These are phyloP conservation scores for Pangasius macronema DNA, from an alignment of 2,797 vertebrate species.

Conservation along the genomic window DNA sequence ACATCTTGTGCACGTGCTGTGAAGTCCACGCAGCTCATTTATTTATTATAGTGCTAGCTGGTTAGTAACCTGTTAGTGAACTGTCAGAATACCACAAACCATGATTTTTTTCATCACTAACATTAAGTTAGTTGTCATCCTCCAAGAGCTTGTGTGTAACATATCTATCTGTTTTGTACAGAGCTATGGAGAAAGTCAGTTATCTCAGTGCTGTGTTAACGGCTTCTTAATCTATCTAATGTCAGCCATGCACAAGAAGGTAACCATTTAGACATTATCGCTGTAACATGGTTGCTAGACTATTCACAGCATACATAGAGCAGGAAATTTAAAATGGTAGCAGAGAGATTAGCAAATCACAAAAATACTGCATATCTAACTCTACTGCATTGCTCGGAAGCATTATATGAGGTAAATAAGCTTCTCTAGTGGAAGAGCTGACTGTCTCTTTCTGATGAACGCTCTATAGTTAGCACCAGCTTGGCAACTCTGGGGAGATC, in stretches of 20 bases:
- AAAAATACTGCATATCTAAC: not conserved
- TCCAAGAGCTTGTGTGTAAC: not conserved
- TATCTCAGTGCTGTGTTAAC: not conserved
- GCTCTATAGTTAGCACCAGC: constrained; percentile 18
- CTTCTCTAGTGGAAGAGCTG: not conserved
- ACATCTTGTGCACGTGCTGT: not conserved
- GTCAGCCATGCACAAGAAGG: not conserved
- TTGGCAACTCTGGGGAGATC: constrained; percentile 27
- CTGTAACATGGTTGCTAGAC: not conserved
- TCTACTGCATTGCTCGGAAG: not conserved
- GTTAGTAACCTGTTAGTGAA: not conserved
- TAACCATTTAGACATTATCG: not conserved
- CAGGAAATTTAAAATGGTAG: not conserved
- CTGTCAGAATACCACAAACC: not conserved
- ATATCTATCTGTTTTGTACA: not conserved
- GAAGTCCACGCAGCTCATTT: not conserved
- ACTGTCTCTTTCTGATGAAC: not conserved
- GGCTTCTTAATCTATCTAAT: not conserved
- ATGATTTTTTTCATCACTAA: not conserved
- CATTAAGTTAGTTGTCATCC: not conserved
- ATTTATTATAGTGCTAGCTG: too few relatives aligned
- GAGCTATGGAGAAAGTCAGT: not conserved
- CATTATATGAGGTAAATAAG: not conserved
- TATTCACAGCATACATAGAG: not conserved
- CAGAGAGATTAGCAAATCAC: not conserved